Base-by-base conservation (phyloP, 1,140 invertebrate species). In the Copidosoma floridanum region DNA sequence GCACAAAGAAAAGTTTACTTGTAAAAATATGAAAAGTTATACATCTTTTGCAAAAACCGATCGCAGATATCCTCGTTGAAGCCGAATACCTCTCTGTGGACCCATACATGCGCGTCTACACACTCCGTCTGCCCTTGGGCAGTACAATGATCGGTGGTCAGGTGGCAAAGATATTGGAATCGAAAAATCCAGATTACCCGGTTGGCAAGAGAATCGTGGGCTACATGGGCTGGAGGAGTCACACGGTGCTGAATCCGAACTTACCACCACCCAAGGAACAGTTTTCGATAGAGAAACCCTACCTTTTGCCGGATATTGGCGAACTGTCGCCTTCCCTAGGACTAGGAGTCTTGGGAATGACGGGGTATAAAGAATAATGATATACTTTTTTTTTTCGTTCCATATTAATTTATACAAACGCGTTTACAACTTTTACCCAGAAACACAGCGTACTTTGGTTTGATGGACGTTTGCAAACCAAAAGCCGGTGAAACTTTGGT, bases 371-470 rank as follows among this genome's bases (percentile, higher is more conserved):
- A n/a, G n/a, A n/a, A n/a, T n/a, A 8, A 32, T 32, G 29, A 32
- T 32, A 32, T n/a, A n/a, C n/a, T n/a, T n/a, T n/a, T n/a, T n/a
- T n/a, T n/a, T n/a, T n/a, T n/a, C n/a, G n/a, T n/a, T n/a, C n/a
- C n/a, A n/a, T n/a, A n/a, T n/a, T n/a, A n/a, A n/a, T n/a, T n/a
- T n/a, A n/a, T n/a, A n/a, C n/a, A n/a, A n/a, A n/a, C n/a, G n/a
- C n/a, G n/a, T n/a, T n/a, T n/a, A n/a, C 12, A 12, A 32, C 6
- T 32, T 32, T 32, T 6, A 8, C 29, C 0, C 65, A 89, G 88
- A 16, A 84, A 85, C 55, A 89, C 88, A 2, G 88, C 89, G 1
- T 90, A 88, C 68, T 90, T 90, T 73, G 89, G 89, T 0, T 80
- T 90, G n/a, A 67, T 86, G 21, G 83, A 88, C 57, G 73, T 89